These are phyloP conservation scores for Vimba vimba DNA, from an alignment of 2,113 vertebrate genomes.

Conservation along the genomic window DNA sequence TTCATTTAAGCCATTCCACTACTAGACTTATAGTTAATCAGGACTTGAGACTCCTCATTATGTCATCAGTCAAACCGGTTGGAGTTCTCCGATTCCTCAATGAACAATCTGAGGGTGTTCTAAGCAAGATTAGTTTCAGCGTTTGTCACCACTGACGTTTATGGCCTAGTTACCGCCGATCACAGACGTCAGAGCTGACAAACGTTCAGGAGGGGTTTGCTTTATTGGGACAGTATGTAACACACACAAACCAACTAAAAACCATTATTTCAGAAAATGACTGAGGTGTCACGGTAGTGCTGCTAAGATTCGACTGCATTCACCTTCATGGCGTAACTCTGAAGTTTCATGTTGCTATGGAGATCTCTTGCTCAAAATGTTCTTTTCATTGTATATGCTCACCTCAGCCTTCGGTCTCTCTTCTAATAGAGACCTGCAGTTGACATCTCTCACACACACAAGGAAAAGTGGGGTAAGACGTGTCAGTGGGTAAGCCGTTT, in stretches of 20 bases:
- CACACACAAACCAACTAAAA: not conserved
- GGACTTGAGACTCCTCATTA: not conserved
- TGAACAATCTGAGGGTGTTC: conserved; percentile 1
- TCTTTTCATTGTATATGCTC: not conserved
- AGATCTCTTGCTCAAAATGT: conserved; percentile 42
- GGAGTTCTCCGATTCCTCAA: not conserved
- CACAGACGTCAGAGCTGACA: conserved; percentile 18
- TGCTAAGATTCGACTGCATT: conserved; percentile 28
- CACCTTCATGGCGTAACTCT: not conserved
- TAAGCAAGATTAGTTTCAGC: not conserved
- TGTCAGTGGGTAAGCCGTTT: not conserved
- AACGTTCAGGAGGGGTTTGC: not conserved
- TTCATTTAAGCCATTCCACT: not conserved
- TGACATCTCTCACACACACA: not conserved
- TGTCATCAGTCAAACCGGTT: conserved; percentile 16
- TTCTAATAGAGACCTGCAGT: conserved; percentile 24
- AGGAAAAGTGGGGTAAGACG: not conserved
- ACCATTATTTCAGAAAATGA: not conserved
- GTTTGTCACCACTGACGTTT: not conserved
- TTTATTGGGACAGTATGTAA: conserved; percentile 7
- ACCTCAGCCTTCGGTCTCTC: conserved; percentile 38
- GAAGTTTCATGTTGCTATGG: conserved; percentile 54
- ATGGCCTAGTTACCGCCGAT: not conserved
- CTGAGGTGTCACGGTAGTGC: not conserved
- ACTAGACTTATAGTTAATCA: not conserved